Percentiles rank a stretch among this genome's conserved stretches.
Evolutionary conservation across 2,888 invertebrate genomes (phyloP).

Genomic region (Sarcophaga subvicina): DNA sequence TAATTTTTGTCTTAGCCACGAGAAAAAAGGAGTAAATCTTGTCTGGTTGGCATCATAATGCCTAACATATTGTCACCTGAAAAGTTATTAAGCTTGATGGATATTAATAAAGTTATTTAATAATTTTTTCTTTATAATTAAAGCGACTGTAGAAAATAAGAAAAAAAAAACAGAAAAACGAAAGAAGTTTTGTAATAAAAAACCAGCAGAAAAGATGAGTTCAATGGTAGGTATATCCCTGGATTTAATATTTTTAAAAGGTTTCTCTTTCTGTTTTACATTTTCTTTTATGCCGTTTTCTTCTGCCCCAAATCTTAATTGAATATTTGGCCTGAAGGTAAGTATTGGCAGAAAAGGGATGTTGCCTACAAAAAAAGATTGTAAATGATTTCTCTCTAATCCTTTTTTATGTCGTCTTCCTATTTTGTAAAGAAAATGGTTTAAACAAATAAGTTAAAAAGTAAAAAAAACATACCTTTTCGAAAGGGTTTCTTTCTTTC

Average conservation of each 20-base stretch:
- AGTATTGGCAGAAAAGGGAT: not conserved
- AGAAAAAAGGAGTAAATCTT: constrained; percentile 16
- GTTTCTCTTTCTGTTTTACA: constrained; percentile 6
- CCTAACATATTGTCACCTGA: constrained; percentile 67
- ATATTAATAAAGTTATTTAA: constrained; percentile 61
- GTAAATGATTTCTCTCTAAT: not conserved
- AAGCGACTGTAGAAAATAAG: not conserved
- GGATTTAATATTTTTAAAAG: constrained; percentile 16
- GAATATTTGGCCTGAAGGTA: constrained; percentile 40
- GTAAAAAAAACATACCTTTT: constrained; percentile 8
- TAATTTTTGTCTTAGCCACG: not conserved
- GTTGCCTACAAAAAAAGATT: not conserved
- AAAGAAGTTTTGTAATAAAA: not conserved
- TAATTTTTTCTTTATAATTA: not conserved
- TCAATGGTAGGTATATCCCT: constrained; percentile 3
- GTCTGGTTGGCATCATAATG: not conserved
- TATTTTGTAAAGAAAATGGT: not conserved
- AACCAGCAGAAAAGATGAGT: constrained; percentile 14
- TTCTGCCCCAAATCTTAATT: constrained; percentile 38
- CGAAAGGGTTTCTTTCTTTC: not conserved
- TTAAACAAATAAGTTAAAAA: constrained; percentile 15
- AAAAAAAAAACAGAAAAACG: not conserved
- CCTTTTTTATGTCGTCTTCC: not conserved
- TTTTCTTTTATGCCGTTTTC: not conserved
- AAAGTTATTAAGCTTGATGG: constrained; percentile 64